A percentile compares a stretch with the other conserved stretches of the same genome.
These are phyloP conservation scores for Vulpes lagopus DNA, from an alignment of 2,113 vertebrate species.

Conservation along the genomic window DNA sequence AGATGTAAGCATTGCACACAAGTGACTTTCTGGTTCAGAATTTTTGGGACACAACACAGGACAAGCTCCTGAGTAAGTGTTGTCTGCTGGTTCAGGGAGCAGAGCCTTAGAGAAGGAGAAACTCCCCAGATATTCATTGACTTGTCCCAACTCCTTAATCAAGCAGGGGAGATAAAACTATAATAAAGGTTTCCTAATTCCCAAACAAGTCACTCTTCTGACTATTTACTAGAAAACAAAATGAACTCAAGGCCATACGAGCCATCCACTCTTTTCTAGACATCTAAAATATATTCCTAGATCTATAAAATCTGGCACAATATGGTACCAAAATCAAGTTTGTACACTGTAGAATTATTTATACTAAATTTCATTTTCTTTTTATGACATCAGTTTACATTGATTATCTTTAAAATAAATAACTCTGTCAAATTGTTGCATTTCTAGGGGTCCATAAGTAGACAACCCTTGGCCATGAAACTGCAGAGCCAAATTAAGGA, in stretches of 20 bases:
- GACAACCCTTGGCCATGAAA: neutral
- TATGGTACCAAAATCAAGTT: neutral
- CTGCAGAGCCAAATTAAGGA: neutral
- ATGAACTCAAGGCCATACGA: neutral
- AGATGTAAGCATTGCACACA: accelerated
- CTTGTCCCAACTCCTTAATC: neutral
- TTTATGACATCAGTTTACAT: neutral
- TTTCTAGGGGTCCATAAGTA: neutral
- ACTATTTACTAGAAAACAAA: neutral
- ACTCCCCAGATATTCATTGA: neutral
- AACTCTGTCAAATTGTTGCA: neutral
- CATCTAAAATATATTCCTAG: neutral
- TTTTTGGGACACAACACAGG: neutral
- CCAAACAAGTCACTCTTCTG: neutral
- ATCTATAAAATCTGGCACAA: neutral
- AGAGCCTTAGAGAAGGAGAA: neutral
- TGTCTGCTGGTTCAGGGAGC: neutral
- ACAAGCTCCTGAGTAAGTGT: accelerated
- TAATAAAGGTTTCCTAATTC: neutral
- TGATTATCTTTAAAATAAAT: neutral
- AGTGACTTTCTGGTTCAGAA: neutral
- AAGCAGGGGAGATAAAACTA: too few relatives aligned
- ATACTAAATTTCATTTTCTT: neutral
- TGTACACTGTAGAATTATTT: neutral
- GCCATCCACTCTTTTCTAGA: neutral